A percentile compares a stretch with the other conserved stretches of the same genome.
These are phyloP conservation scores for Eudyptes chrysolophus DNA, from an alignment of 2,113 vertebrate species.

Conservation along the genomic window DNA sequence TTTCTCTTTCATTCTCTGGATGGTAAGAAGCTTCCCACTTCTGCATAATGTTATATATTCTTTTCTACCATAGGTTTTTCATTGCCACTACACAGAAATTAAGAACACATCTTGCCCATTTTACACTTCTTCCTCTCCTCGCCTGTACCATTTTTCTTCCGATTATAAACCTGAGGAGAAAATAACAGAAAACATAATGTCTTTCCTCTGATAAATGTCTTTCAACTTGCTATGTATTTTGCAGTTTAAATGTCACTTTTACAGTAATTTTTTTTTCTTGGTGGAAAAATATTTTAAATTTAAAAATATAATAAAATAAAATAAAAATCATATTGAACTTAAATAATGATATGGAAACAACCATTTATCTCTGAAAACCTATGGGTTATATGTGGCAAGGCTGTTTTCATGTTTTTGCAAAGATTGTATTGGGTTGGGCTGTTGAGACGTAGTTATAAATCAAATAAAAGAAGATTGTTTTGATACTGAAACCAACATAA, in stretches of 20 bases:
- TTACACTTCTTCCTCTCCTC: not conserved
- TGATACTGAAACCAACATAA: not conserved
- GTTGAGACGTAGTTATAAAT: not conserved
- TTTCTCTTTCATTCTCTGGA: not conserved
- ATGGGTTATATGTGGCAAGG: not conserved
- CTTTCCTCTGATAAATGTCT: not conserved
- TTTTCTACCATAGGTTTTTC: not conserved
- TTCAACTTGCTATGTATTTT: not conserved
- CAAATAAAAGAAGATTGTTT: not conserved
- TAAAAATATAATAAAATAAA: not conserved
- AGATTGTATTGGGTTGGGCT: not conserved
- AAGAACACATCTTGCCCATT: not conserved
- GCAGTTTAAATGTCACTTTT: not conserved
- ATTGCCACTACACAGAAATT: not conserved
- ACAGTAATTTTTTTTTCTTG: not conserved
- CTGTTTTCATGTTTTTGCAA: not conserved
- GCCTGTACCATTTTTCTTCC: not conserved
- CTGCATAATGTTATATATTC: not conserved
- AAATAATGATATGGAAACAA: not conserved
- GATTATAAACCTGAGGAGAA: not conserved
- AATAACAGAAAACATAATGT: not conserved
- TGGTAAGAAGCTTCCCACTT: not conserved
- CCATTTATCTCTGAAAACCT: not conserved
- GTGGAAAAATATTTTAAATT: not conserved
- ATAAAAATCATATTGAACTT: not conserved